Evolutionary conservation across 2,888 invertebrate genomes (phyloP).

Genomic region (Drosophila maculinotata): DNA sequence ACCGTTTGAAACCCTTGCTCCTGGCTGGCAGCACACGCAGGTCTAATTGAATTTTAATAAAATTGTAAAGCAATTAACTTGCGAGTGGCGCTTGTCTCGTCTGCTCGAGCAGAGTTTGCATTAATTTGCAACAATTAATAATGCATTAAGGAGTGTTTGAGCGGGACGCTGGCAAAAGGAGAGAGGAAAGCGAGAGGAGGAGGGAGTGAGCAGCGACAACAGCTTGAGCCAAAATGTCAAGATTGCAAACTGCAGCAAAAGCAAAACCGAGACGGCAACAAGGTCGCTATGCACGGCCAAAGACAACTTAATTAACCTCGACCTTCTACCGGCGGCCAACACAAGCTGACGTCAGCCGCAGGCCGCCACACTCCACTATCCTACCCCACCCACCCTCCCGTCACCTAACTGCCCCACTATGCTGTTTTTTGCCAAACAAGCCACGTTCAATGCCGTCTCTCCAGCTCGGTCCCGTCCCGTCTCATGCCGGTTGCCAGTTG

Average conservation of each 20-base stretch:
- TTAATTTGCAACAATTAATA: conserved; percentile 70
- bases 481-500: conserved; percentile 56
- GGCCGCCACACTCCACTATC: background rate
- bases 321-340: conserved; percentile 73
- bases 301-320: conserved; percentile 84
- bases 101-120: conserved; percentile 26
- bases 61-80: conserved; percentile 70
- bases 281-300: conserved; percentile 69
- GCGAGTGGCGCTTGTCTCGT: conserved; percentile 29
- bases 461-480: conserved; percentile 29
- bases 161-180: background rate
- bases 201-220: conserved; percentile 1
- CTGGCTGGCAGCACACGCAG: conserved; percentile 32
- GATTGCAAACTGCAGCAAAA: conserved; percentile 53
- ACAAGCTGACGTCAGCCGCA: conserved; percentile 69
- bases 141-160: conserved; percentile 53
- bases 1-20: background rate
- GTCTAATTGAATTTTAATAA: conserved; percentile 70
- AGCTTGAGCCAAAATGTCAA: conserved; percentile 66
- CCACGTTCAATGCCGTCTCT: conserved; percentile 65
- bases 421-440: conserved; percentile 54
- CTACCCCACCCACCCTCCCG: conserved; percentile 2
- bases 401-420: background rate
- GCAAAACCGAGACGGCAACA: conserved; percentile 46
- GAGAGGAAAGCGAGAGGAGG: background rate